Percentiles rank a stretch among this genome's conserved stretches.
These are phyloP conservation scores for Lutraria lutraria DNA, from an alignment of 2,888 invertebrate species.

Conservation along the genomic window DNA sequence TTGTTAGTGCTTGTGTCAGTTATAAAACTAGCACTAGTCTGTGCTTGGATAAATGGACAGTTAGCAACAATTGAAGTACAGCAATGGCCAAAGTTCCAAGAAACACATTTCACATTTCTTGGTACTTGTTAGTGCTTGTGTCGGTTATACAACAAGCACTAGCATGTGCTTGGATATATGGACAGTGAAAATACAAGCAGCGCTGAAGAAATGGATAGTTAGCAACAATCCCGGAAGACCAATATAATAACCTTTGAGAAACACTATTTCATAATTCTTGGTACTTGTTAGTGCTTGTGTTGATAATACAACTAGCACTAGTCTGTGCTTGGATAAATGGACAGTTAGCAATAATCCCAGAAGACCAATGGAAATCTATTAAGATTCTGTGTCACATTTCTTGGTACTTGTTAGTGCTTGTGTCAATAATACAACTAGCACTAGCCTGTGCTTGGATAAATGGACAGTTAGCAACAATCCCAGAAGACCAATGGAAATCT, in stretches of 20 bases:
- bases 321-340: conserved; percentile 46
- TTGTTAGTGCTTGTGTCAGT: conserved; percentile 11
- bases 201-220: too few relatives aligned
- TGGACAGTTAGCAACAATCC: neutral
- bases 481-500: too few relatives aligned
- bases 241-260: neutral
- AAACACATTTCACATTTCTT: neutral
- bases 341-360: neutral
- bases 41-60: conserved; percentile 41
- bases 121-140: conserved; percentile 21
- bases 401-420: neutral
- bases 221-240: neutral
- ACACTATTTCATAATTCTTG: neutral
- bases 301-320: conserved; percentile 42
- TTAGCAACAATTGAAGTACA: conserved; percentile 1
- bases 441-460: conserved; percentile 48
- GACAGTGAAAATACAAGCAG: too few relatives aligned
- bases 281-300: conserved; percentile 26
- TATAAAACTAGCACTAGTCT: conserved; percentile 45
- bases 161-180: conserved; percentile 44
- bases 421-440: conserved; percentile 33
- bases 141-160: conserved; percentile 40
- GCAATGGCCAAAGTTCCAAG: too few relatives aligned
- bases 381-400: neutral
- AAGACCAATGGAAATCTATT: neutral